A percentile compares a stretch with the other conserved stretches of the same genome.
Evolutionary conservation across 37 sponge, comb jelly and placozoan genomes (phyloP).

Genomic region (Crambe crambe): DNA sequence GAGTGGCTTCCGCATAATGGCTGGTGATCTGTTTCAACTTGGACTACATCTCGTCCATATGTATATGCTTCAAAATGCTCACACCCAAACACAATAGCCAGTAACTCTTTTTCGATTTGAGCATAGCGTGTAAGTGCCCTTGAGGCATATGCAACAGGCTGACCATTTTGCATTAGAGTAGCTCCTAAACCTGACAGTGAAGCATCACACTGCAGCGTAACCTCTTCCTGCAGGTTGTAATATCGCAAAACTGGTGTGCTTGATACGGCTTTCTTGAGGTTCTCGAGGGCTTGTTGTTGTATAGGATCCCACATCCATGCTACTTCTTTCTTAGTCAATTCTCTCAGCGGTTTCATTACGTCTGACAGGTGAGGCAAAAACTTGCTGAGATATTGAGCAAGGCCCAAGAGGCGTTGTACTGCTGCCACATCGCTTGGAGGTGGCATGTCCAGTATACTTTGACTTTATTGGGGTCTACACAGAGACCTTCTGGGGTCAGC

Average conservation of each 20-base stretch:
- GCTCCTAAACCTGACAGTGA: slow-evolving; percentile 36
- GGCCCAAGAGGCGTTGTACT: slow-evolving; percentile 45
- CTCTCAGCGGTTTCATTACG: slow-evolving; percentile 14
- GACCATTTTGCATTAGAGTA: slow-evolving; percentile 38
- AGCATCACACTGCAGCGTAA: slow-evolving; percentile 32
- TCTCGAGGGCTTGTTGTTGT: slow-evolving; percentile 16
- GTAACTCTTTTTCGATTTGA: slow-evolving; percentile 59
- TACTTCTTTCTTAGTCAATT: slow-evolving; percentile 18
- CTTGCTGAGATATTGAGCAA: slow-evolving; percentile 48
- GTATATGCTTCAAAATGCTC: slow-evolving; percentile 52
- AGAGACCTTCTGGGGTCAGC: neutral
- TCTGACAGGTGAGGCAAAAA: slow-evolving; percentile 60
- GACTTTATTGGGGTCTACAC: slow-evolving; percentile 55
- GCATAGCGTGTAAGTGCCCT: slow-evolving; percentile 41
- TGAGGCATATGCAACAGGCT: slow-evolving; percentile 57
- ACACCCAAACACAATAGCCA: slow-evolving; percentile 62
- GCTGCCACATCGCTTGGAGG: slow-evolving; percentile 40
- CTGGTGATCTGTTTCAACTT: slow-evolving; percentile 41
- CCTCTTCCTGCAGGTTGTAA: slow-evolving; percentile 30
- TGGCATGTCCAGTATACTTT: slow-evolving; percentile 61
- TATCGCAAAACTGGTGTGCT: slow-evolving; percentile 29
- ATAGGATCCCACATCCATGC: slow-evolving; percentile 22
- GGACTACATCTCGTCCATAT: slow-evolving; percentile 31
- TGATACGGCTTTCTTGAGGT: slow-evolving; percentile 25
- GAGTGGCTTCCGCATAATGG: slow-evolving; percentile 60